Conservation (phyloP, 2,797 vertebrate species). For the Morus bassanus region DNA sequence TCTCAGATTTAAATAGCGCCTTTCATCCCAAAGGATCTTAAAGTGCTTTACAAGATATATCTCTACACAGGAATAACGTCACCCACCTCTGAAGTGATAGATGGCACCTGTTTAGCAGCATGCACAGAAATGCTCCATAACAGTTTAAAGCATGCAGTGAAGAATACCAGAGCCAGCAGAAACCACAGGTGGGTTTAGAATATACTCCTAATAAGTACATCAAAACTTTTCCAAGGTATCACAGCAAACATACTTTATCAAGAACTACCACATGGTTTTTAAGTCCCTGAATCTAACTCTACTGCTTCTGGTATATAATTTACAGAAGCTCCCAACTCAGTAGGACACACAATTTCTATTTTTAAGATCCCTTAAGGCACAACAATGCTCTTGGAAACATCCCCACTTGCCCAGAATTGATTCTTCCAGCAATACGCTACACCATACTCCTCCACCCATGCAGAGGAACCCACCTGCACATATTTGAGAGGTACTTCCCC, state of each 20-base stretch:
- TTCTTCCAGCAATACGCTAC: not conserved
- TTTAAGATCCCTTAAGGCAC: not conserved
- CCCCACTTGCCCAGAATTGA: not conserved
- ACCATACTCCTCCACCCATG: fast-evolving
- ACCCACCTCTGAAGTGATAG: not conserved
- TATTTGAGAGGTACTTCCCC: not conserved
- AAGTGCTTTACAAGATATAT: not conserved
- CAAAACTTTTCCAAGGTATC: not conserved
- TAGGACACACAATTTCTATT: not conserved
- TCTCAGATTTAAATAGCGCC: constrained; percentile 5
- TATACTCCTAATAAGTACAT: not conserved
- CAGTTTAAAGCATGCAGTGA: not conserved
- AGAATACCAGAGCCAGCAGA: not conserved
- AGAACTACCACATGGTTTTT: not conserved
- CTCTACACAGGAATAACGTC: not conserved
- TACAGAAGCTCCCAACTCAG: not conserved
- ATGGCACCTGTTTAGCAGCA: constrained; percentile 18
- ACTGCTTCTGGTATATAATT: not conserved
- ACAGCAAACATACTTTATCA: not conserved
- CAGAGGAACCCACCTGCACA: not conserved
- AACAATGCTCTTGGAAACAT: not conserved
- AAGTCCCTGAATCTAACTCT: not conserved
- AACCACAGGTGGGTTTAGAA: not conserved
- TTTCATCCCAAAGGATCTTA: constrained; percentile 31
- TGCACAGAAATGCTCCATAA: not conserved